phyloP scores from a whole-genome alignment of 23 tunicate species.

The Halocynthia roretzi region DNA sequence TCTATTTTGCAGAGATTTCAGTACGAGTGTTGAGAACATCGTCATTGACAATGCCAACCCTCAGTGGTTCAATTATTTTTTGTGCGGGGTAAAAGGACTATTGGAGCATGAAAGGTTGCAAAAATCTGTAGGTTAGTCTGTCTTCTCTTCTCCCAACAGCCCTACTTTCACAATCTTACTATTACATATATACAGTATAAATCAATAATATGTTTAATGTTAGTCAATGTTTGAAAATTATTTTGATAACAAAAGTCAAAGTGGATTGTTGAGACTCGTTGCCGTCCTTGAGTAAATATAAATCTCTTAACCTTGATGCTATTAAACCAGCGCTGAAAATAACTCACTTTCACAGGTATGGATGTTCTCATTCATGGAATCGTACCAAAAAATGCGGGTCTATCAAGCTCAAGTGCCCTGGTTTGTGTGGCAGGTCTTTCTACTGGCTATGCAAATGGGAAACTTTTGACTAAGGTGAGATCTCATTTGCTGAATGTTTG shows the following conservation, averaged over 20 bases:
- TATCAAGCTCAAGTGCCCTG: slow-evolving; percentile 87
- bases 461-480: slow-evolving; percentile 8
- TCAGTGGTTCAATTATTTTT: slow-evolving; percentile 62
- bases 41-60: slow-evolving; percentile 56
- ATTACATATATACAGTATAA: no score
- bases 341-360: slow-evolving; percentile 38
- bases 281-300: no score
- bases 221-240: no score
- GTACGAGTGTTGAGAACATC: slow-evolving; percentile 16
- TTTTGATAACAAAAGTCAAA: no score
- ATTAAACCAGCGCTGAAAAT: no score
- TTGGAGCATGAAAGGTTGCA: slow-evolving; percentile 28
- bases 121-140: slow-evolving; percentile 24
- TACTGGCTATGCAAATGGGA: slow-evolving; percentile 40
- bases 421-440: slow-evolving; percentile 82
- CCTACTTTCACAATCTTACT: not conserved
- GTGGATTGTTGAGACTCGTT: no score
- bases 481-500: not conserved
- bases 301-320: no score
- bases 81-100: slow-evolving; percentile 74
- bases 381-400: slow-evolving; percentile 86
- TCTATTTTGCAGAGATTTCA: slow-evolving; percentile 44
- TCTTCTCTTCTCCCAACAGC: not conserved
- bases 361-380: slow-evolving; percentile 66
- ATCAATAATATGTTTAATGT: no score